Percentiles rank a stretch among this genome's conserved stretches.
These are phyloP conservation scores for Rhadina sibilatrix DNA, from an alignment of 2,113 vertebrate genomes.

Conservation along the genomic window DNA sequence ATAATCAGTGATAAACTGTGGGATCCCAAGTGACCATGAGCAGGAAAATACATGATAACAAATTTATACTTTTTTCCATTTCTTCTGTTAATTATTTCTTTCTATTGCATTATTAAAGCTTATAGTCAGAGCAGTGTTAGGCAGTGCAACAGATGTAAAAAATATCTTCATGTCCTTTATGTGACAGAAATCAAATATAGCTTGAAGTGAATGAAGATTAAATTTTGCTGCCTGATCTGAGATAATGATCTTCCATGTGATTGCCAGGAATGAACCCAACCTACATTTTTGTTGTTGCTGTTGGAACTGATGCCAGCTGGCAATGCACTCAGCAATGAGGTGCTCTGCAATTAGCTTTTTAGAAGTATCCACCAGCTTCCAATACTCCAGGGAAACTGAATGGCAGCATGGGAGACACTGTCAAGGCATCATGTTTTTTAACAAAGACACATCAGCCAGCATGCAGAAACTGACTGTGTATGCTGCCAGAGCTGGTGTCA, in stretches of 20 bases:
- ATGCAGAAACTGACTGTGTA: neutral
- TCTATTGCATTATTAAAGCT: neutral
- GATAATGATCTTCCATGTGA: accelerated
- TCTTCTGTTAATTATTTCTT: neutral
- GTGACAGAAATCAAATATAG: neutral
- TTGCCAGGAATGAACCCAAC: neutral
- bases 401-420: neutral
- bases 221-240: neutral
- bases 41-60: neutral
- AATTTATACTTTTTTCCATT: neutral
- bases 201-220: neutral
- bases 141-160: neutral
- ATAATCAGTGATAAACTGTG: neutral
- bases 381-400: neutral
- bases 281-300: neutral
- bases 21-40: neutral
- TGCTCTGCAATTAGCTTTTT: neutral
- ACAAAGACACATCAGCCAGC: neutral
- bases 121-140: neutral
- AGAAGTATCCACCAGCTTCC: neutral
- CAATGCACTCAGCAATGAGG: neutral
- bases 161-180: neutral
- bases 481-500: neutral
- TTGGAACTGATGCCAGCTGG: neutral
- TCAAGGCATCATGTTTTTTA: neutral